Percentiles rank a stretch among this genome's conserved stretches.
Conservation (phyloP, 2,113 vertebrate species). For the Hoplias malabaricus region DNA sequence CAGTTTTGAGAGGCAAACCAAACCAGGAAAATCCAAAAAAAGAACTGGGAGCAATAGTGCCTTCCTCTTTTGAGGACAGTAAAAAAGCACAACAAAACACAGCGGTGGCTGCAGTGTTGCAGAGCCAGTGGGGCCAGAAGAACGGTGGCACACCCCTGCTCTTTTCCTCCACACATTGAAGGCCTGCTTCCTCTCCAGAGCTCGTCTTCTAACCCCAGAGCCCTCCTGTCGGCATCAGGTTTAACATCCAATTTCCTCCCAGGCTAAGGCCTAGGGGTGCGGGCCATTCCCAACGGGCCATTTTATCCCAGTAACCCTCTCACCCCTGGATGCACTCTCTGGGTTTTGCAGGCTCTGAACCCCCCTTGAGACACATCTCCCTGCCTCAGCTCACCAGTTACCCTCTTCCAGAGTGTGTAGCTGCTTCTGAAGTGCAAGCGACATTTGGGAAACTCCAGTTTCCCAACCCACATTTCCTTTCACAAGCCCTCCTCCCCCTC, state of each 20-base stretch:
- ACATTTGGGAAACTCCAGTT: slow-evolving; percentile 60
- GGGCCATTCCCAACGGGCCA: slow-evolving; percentile 34
- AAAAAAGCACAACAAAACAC: slow-evolving; percentile 33
- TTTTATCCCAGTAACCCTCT: slow-evolving; percentile 50
- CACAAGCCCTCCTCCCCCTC: slow-evolving; percentile 43
- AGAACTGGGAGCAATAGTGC: slow-evolving; percentile 9
- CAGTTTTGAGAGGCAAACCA: not conserved
- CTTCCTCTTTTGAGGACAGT: slow-evolving; percentile 32
- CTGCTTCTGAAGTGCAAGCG: slow-evolving; percentile 46
- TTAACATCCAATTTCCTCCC: slow-evolving; percentile 61
- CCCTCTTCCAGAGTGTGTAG: slow-evolving; percentile 31
- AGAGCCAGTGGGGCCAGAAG: slow-evolving; percentile 24
- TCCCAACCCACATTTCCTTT: slow-evolving; percentile 67
- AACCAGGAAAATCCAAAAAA: slow-evolving; percentile 1
- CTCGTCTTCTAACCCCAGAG: slow-evolving; percentile 36
- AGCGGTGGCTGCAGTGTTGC: slow-evolving; percentile 50
- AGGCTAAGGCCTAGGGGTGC: slow-evolving; percentile 35
- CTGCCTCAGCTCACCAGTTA: not conserved
- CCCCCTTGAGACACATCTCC: not conserved
- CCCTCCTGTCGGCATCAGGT: slow-evolving; percentile 32
- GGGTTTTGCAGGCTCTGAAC: slow-evolving; percentile 26
- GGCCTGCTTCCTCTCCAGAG: slow-evolving; percentile 48
- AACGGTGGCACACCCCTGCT: slow-evolving; percentile 43
- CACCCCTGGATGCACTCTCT: slow-evolving; percentile 55
- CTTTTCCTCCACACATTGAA: slow-evolving; percentile 55